These are phyloP conservation scores for Serripes groenlandicus DNA, from an alignment of 2,888 invertebrate genomes.

Conservation along the genomic window DNA sequence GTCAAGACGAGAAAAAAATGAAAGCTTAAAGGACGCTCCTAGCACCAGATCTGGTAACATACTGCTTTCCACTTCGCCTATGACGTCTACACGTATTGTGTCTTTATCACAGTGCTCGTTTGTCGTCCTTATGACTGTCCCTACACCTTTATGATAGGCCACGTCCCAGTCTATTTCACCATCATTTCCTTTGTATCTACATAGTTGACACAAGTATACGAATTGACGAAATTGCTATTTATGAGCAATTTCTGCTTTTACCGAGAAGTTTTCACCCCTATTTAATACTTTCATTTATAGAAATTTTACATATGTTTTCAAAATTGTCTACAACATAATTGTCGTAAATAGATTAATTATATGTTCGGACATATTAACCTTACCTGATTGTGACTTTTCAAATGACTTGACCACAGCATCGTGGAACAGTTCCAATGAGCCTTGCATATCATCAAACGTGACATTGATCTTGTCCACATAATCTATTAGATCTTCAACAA, in stretches of 20 bases:
- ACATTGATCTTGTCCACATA: constrained; percentile 32
- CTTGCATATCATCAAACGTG: constrained; percentile 26
- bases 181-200: constrained; percentile 54
- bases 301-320: too few relatives aligned
- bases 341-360: background rate
- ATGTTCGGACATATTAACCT: background rate
- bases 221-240: too few relatives aligned
- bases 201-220: too few relatives aligned
- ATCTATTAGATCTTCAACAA: constrained; percentile 14
- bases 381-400: constrained; percentile 34
- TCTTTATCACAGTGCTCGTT: constrained; percentile 41
- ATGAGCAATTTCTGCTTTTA: too few relatives aligned
- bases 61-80: constrained; percentile 45
- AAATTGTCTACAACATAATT: background rate
- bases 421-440: constrained; percentile 23
- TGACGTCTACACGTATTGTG: constrained; percentile 48
- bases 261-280: too few relatives aligned
- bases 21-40: constrained; percentile 54
- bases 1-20: constrained; percentile 48
- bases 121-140: constrained; percentile 44
- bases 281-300: too few relatives aligned
- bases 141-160: constrained; percentile 57
- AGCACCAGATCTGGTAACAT: constrained; percentile 59
- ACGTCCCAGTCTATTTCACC: constrained; percentile 52
- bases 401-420: constrained; percentile 40